Evolutionary conservation across 2,888 invertebrate species (phyloP).

Genomic region (Tipula helvola): DNA sequence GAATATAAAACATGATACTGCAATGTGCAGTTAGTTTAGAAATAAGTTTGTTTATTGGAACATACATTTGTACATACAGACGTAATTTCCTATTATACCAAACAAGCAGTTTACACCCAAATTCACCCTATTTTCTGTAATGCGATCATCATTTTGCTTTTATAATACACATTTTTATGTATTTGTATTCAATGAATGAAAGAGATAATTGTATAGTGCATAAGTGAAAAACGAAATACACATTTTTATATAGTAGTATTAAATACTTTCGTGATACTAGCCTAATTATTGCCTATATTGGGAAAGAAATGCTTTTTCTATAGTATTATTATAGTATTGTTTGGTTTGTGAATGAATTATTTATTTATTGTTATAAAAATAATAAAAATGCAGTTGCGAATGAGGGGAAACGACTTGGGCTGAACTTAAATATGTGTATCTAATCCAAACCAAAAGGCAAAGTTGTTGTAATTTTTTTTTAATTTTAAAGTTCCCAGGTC

Average conservation of each 20-base stretch:
- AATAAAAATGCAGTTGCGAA: too few relatives aligned
- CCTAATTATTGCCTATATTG: neutral
- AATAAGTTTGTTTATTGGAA: neutral
- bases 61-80: neutral
- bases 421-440: too few relatives aligned
- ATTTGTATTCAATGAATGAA: neutral
- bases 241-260: neutral
- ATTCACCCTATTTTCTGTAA: neutral
- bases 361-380: neutral
- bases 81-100: neutral
- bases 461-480: too few relatives aligned
- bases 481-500: too few relatives aligned
- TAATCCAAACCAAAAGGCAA: too few relatives aligned
- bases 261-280: neutral
- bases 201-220: neutral
- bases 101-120: neutral
- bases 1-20: neutral
- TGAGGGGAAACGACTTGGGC: too few relatives aligned
- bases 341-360: neutral
- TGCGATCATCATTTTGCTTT: neutral
- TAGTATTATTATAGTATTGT: neutral
- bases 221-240: neutral
- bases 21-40: neutral
- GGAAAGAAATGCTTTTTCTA: neutral
- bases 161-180: neutral